These are phyloP conservation scores for Holothuria scabra DNA, from an alignment of 53 echinoderm and acorn worm species.

Conservation along the genomic window DNA sequence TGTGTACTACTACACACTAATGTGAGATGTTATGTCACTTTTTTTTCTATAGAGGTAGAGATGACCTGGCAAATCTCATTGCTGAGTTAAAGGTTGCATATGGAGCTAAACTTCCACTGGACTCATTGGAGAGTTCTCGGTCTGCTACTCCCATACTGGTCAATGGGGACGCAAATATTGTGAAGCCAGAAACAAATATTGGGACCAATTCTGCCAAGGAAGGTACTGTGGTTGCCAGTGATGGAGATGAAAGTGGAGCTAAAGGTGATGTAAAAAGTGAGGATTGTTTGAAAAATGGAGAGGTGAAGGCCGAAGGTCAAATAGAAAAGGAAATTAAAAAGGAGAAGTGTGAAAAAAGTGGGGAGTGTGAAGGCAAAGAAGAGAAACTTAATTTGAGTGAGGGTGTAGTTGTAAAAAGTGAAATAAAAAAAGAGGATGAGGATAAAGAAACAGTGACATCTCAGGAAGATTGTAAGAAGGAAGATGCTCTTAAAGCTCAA, in stretches of 20 bases:
- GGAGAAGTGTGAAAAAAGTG: too few species aligned
- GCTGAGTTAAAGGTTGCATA: conserved; percentile 6
- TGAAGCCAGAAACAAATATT: not conserved
- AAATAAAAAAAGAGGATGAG: not conserved
- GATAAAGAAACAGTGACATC: not conserved
- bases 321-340: too few species aligned
- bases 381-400: too few species aligned
- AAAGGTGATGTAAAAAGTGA: conserved; percentile 12
- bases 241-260: conserved; percentile 1
- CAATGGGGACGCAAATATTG: conserved; percentile 1
- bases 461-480: conserved; percentile 11
- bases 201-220: not conserved
- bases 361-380: too few species aligned
- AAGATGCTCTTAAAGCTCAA: not conserved
- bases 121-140: conserved; percentile 34
- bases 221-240: not conserved
- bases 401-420: too few species aligned
- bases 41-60: not conserved
- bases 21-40: too few species aligned
- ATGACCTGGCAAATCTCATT: conserved; percentile 36
- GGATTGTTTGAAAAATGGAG: not conserved
- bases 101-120: not conserved
- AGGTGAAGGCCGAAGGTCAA: not conserved
- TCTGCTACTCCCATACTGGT: conserved; percentile 20
- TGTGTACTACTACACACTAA: too few species aligned